A percentile compares a stretch with the other conserved stretches of the same genome.
These are phyloP conservation scores for Cheilosia vulpina DNA, from an alignment of 2,888 invertebrate genomes.

Conservation along the genomic window DNA sequence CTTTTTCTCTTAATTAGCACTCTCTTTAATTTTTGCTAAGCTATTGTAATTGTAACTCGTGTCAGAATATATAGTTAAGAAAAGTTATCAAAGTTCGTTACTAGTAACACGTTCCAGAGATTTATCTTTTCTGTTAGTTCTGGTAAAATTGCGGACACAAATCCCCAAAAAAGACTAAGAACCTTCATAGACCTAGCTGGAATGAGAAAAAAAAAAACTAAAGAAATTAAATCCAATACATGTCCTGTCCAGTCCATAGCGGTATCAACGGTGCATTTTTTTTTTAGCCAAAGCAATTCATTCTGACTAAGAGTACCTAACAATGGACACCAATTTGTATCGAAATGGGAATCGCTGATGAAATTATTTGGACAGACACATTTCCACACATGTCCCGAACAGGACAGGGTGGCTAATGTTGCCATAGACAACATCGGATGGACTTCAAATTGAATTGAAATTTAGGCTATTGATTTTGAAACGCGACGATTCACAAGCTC, in stretches of 20 bases:
- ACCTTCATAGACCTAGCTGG: not conserved
- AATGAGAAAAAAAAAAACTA: not conserved
- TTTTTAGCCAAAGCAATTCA: conserved; percentile 22
- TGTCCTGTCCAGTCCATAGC: not conserved
- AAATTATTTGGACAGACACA: conserved; percentile 67
- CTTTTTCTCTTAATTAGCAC: no score
- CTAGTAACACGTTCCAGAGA: no score
- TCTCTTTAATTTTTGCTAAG: no score
- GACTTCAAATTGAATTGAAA: conserved; percentile 68
- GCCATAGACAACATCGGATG: conserved; percentile 53
- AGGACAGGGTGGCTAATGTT: conserved; percentile 59
- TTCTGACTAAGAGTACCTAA: conserved; percentile 45
- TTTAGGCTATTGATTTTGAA: conserved; percentile 70
- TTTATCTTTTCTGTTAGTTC: no score
- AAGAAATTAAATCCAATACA: conserved; percentile 4
- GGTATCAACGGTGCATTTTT: conserved; percentile 10
- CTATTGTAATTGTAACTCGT: no score
- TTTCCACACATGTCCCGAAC: conserved; percentile 53
- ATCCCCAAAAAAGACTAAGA: conserved; percentile 1
- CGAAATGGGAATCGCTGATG: conserved; percentile 65
- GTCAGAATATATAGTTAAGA: no score
- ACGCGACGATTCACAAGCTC: conserved; percentile 40
- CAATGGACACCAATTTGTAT: conserved; percentile 73
- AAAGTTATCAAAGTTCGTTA: no score
- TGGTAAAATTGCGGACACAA: no score